Evolutionary conservation across 1,140 invertebrate genomes (phyloP), one percentile per base, ranked within the genome.

Genomic region (Apocrypta bakeri): DNA sequence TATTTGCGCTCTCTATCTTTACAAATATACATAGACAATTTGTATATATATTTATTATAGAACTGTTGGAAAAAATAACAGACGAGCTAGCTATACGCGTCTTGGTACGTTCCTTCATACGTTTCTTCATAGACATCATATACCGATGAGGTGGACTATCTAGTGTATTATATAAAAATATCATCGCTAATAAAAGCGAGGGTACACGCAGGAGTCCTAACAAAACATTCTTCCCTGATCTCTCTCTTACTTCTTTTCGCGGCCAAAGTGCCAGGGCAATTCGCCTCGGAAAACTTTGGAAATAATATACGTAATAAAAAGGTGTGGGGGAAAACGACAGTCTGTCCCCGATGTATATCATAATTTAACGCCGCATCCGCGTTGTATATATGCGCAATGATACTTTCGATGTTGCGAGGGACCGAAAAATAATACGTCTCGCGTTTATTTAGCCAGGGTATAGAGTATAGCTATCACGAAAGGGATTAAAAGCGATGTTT

Each of bases 401-500:
- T 21, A 56, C 2, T 7, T 17, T n/a, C 48, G 48, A n/a, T 21
- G 48, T 79, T 84, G 83, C 83, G 84, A 84, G 83, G 85, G 87
- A 90, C 90, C 87, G 88, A 90, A 91, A 90, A 91, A 91, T 92
- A 92, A 92, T 91, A 92, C 89, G 82, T 87, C n/a, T 85, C 72
- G 81, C 84, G 90, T 91, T 92, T 92, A 90, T 90, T 90, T 91
- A 91, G 87, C 87, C 74, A 9, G 33, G 69, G 82, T 83, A 56
- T 56, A 56, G 1, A 56, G 17, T 56, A n/a, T 56, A 56, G 21
- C 1, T 21, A 40, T 78, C 61, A 72, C 69, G 48, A 72, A 27
- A 85, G 88, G 87, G 88, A 89, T 91, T 90, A 91, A 91, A 91
- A 91, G 90, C 89, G 89, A 89, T 90, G 88, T 90, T 89, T 88